Conservation (phyloP, 1,140 invertebrate genomes). For the Trichoplusia ni region DNA sequence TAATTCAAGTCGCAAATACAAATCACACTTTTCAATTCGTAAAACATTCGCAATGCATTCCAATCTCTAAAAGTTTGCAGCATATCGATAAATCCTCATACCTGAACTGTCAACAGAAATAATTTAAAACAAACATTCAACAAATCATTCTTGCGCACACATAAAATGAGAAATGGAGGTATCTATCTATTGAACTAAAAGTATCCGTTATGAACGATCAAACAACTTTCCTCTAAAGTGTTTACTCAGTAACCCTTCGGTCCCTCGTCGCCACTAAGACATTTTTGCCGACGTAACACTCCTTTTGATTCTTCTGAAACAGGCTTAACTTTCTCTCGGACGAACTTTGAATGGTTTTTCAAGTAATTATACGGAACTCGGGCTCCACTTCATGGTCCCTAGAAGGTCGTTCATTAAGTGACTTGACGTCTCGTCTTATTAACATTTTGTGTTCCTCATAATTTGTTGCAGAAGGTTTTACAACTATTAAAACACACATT, state of each 20-base stretch:
- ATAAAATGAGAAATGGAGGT: not conserved
- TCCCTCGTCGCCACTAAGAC: slow-evolving; percentile 3
- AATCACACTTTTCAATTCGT: no score
- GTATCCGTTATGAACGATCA: slow-evolving; percentile 13
- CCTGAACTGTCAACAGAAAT: no score
- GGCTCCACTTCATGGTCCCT: slow-evolving; percentile 1
- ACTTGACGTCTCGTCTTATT: slow-evolving; percentile 26
- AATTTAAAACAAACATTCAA: not conserved
- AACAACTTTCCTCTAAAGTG: slow-evolving; percentile 8
- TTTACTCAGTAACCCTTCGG: slow-evolving; percentile 10
- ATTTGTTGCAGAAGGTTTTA: not conserved
- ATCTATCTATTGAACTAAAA: not conserved
- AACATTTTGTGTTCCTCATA: slow-evolving; percentile 11
- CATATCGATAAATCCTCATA: no score
- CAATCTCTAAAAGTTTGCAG: no score
- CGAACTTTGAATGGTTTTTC: slow-evolving; percentile 30
- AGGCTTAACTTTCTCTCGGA: slow-evolving; percentile 3
- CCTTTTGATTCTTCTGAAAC: slow-evolving; percentile 20
- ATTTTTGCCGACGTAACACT: slow-evolving; percentile 15
- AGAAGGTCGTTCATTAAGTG: slow-evolving; percentile 16
- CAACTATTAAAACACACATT: no score
- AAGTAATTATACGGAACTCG: slow-evolving; percentile 29
- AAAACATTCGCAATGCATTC: no score
- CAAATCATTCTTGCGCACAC: not conserved
- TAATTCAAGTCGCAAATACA: no score